Evolutionary conservation across 2,888 invertebrate genomes (phyloP).

Genomic region (Megaustenia siamemsis): DNA sequence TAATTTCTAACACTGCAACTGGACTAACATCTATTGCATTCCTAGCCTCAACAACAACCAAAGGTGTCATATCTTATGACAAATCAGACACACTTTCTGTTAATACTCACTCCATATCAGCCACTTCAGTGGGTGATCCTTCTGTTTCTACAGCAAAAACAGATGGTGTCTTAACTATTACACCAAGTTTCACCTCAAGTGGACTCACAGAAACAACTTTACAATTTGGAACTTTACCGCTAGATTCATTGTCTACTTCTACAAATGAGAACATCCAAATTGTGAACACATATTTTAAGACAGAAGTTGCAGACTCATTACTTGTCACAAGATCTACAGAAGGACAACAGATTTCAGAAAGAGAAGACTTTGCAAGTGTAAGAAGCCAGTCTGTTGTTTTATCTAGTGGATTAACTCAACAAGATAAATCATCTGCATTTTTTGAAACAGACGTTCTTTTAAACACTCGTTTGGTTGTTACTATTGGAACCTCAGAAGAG

Average conservation of each 20-base stretch:
- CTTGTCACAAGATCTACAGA: neutral
- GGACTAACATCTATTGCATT: neutral
- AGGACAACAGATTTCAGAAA: neutral
- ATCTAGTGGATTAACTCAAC: neutral
- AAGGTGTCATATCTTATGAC: neutral
- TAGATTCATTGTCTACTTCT: neutral
- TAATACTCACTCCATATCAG: too few species aligned
- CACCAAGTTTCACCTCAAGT: neutral
- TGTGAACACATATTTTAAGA: neutral
- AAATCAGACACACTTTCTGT: neutral
- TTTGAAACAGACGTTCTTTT: neutral
- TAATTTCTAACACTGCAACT: too few species aligned
- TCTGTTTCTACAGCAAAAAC: neutral
- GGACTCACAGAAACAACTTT: neutral
- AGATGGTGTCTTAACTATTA: neutral
- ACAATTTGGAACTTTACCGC: neutral
- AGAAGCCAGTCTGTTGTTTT: neutral
- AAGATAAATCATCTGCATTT: neutral
- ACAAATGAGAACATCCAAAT: neutral
- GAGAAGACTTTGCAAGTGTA: neutral
- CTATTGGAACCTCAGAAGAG: neutral
- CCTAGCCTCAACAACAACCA: neutral
- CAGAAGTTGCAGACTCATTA: too few species aligned
- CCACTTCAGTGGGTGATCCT: neutral
- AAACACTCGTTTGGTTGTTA: neutral